Base-by-base conservation (phyloP, 2,113 vertebrate genomes). In the Chlamydotis undulata region DNA sequence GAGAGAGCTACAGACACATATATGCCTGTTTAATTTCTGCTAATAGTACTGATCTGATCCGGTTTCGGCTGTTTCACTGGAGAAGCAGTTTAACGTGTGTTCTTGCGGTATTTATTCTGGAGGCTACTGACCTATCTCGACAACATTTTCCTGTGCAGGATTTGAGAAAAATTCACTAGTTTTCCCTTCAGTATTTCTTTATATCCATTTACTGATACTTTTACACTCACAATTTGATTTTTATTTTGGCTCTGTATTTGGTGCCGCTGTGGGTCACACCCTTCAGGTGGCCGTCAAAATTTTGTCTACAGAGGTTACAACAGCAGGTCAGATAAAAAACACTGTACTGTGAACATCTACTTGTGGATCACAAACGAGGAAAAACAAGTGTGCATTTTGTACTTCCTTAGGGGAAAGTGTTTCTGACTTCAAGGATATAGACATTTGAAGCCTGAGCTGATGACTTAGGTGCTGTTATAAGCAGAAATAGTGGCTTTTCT, bases 211-310 rank as follows among this genome's bases (percentile, higher is more conserved):
- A 52, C 41, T 57, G 47, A 16, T 29, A 57, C 9, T 79, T 37
- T 63, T 39, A 33, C 12, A 53, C 4, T 18, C 75, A 21, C 21
- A 56, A 41, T 61, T 39, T 60, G 82, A 19, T 82, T 89, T 88
- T 81, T 80, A 61, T 82, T 69, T 55, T 26, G 76, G 68, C 41
- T 90, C 84, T 0, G 5, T 59, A 41, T 94, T 94, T 78, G 9
- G 4, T 5, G 12, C 82, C 49, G 17, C 39, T 53, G 80, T 70
- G 83, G 91, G 93, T 96, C 94, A 95, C 95, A 96, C 96, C 96
- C 96, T 95, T 89, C 0, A 6, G 43, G 77, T 43, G 74, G 82
- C 92, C 5, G 1, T 79, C 70, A 76, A 12, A 59, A 35, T 91
- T 67, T 59, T 31, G 28, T 49, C 85, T 52, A 6, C n/a, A 88